phyloP scores from a whole-genome alignment of 2,797 vertebrate genomes.

The Cyprinodon diabolis region DNA sequence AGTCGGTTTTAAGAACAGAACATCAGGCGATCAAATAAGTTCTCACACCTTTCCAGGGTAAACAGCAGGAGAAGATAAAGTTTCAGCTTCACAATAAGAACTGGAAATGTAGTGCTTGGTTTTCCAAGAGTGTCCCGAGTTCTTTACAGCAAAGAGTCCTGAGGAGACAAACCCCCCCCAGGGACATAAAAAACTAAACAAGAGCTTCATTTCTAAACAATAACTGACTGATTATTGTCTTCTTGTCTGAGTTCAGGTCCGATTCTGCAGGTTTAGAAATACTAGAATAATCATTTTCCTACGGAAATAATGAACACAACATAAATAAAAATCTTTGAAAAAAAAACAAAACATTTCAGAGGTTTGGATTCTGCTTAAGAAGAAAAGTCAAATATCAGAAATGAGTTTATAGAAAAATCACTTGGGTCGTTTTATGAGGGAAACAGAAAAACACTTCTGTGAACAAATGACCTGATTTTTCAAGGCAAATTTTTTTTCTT shows the following conservation, averaged over 20 bases:
- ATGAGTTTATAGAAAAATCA: neutral
- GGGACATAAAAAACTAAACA: neutral
- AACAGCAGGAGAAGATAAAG: neutral
- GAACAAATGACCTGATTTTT: neutral
- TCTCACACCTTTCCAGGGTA: neutral
- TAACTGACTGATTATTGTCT: constrained; percentile 3
- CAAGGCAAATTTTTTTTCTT: neutral
- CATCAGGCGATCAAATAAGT: constrained; percentile 21
- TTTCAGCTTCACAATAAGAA: constrained; percentile 3
- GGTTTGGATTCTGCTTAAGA: neutral
- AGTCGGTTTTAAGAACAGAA: constrained; percentile 43
- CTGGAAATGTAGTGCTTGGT: neutral
- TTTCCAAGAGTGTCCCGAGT: neutral
- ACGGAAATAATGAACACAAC: neutral
- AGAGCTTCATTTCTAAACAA: constrained; percentile 3
- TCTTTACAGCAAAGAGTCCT: neutral
- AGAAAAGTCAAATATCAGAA: neutral
- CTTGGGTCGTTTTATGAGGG: neutral
- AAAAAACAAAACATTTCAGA: neutral
- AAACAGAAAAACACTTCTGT: neutral
- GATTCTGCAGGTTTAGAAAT: neutral
- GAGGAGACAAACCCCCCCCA: no score
- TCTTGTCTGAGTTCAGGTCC: neutral
- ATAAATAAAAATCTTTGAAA: neutral
- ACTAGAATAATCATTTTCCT: neutral